These are phyloP conservation scores for Typhlichthys subterraneus DNA, from an alignment of 2,797 vertebrate species.

Conservation along the genomic window DNA sequence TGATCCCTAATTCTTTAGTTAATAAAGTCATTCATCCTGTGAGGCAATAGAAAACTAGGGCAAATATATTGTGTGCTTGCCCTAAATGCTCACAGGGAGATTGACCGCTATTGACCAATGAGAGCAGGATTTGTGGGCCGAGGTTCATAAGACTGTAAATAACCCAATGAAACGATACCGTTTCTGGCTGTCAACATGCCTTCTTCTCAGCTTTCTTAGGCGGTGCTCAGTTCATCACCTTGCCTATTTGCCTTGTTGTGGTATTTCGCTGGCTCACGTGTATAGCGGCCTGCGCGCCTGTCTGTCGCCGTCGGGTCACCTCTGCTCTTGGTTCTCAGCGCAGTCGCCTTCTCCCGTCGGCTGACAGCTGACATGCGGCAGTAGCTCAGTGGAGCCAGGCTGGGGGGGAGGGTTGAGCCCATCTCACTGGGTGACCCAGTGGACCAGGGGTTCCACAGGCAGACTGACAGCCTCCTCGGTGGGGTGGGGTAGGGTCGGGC, in stretches of 20 bases:
- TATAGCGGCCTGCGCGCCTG: slow-evolving; percentile 27
- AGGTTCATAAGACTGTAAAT: no score
- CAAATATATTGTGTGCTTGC: no score
- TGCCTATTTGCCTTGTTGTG: slow-evolving; percentile 1
- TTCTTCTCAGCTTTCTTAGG: slow-evolving; percentile 13
- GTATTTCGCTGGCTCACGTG: slow-evolving; percentile 11
- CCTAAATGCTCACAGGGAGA: no score
- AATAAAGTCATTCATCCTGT: no score
- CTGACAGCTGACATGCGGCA: slow-evolving; percentile 82
- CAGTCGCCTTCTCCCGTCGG: slow-evolving; percentile 33
- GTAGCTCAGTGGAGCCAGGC: slow-evolving; percentile 72
- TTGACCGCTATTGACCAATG: no score
- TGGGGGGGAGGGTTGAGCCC: slow-evolving; percentile 29
- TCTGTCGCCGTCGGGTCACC: slow-evolving; percentile 35
- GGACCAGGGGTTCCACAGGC: slow-evolving; percentile 47
- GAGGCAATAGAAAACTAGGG: no score
- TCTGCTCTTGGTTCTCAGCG: slow-evolving; percentile 23
- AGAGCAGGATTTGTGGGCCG: no score
- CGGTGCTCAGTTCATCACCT: neutral
- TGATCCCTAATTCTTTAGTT: no score
- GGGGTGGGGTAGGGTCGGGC: slow-evolving; percentile 54
- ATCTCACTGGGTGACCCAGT: slow-evolving; percentile 46
- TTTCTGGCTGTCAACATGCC: neutral
- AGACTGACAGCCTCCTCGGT: slow-evolving; percentile 75
- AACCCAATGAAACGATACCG: neutral